Evolutionary conservation across 2,888 invertebrate species (phyloP).

Genomic region (Abscondita cerata): DNA sequence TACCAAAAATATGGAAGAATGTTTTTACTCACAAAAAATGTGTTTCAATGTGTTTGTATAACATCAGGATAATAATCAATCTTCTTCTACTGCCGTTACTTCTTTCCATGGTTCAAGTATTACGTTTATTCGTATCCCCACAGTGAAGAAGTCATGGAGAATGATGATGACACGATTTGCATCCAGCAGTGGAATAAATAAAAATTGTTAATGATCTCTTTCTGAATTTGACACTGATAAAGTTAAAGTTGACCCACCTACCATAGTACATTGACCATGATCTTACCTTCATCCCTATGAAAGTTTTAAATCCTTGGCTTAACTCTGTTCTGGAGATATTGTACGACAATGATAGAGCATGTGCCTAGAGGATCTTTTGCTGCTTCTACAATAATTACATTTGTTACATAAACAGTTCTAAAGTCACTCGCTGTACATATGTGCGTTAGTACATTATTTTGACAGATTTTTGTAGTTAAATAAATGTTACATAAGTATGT

Average conservation of each 20-base stretch:
- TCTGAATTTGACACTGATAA: neutral
- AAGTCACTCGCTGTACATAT: too few relatives aligned
- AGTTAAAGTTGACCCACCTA: too few relatives aligned
- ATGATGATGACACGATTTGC: neutral
- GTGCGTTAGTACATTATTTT: too few relatives aligned
- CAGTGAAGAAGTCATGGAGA: neutral
- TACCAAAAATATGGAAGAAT: neutral
- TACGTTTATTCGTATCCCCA: neutral
- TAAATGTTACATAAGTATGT: too few relatives aligned
- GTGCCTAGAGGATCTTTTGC: neutral
- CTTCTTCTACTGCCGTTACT: too few relatives aligned
- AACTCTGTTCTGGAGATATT: constrained; percentile 3
- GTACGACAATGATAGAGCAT: neutral
- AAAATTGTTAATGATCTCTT: neutral
- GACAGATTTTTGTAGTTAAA: too few relatives aligned
- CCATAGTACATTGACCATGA: neutral
- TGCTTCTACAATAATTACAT: too few relatives aligned
- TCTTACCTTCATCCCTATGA: too few relatives aligned
- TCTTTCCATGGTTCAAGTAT: too few relatives aligned
- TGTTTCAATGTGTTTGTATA: neutral
- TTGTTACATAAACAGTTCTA: too few relatives aligned
- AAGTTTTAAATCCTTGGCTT: neutral
- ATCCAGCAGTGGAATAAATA: neutral
- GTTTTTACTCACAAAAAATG: neutral
- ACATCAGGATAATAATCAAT: neutral